Base-by-base conservation (phyloP, 2,888 invertebrate genomes). In the Brachylomia viminalis region DNA sequence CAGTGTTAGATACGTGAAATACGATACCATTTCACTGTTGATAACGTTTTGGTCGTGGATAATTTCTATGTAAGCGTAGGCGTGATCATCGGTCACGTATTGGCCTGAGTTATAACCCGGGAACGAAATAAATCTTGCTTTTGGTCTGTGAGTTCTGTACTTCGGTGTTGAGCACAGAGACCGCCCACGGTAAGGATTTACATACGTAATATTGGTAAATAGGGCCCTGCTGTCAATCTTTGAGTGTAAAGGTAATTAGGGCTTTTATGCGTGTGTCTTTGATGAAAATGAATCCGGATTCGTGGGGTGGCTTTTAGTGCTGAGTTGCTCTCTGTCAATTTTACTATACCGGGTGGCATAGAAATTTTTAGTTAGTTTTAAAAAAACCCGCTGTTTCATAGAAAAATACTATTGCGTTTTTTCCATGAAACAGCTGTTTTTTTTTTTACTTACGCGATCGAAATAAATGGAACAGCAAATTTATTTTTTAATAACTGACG, bases 81-180 rank as follows among this genome's bases (percentile, higher is more conserved):
- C 95, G 96, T 96, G 95, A 95, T 92, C 92, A 94, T 95, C 93
- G 95, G 95, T 95, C 95, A 96, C 95, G 96, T 95, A 94, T 94
- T 93, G 92, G 92, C 91, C 93, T 93, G 92, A 96, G 94, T 94
- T 95, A 95, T 94, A 92, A 94, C 92, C 93, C 89, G 89, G 92
- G 93, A 92, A 93, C 88, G 89, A 92, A 93, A 95, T 95, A 95
- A 95, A 95, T 95, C 94, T 92, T 89, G 91, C 92, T 91, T 59
- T 90, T 91, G 83, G 59, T 77, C 68, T 80, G 75, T 79, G 72
- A 78, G 33, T 70, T 62, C 54, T 47, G 64, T 58, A 74, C 75
- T 77, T 88, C 87, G 83, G 90, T 91, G 91, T 86, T 90, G 90
- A 92, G 91, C 89, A 91, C 88, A 92, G 88, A 88, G 89, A 89